Conservation (phyloP, 2,888 invertebrate species). For the Eustalomyia histrio region DNA sequence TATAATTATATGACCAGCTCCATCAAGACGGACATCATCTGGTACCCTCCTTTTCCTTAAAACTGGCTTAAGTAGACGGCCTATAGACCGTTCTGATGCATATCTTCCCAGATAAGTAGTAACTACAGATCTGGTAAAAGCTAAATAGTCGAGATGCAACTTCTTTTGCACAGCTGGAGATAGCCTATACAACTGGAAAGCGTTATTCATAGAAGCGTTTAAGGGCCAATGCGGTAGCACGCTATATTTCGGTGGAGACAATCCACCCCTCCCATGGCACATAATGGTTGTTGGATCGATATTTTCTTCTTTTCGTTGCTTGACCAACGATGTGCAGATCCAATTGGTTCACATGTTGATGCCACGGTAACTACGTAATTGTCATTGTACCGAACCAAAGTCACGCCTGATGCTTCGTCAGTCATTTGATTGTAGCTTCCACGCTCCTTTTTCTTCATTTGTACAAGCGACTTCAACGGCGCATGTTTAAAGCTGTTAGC, state of each 20-base stretch:
- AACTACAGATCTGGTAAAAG: background rate
- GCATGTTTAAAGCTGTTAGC: conserved; percentile 21
- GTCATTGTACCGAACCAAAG: conserved; percentile 29
- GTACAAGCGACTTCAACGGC: conserved; percentile 5
- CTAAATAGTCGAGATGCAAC: background rate
- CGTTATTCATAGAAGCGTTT: conserved; percentile 3
- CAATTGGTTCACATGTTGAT: conserved; percentile 21
- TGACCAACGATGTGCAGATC: background rate
- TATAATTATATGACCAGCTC: background rate
- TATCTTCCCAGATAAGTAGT: conserved; percentile 2
- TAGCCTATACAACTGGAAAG: background rate
- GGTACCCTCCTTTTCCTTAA: background rate
- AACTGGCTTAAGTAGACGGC: too few relatives aligned
- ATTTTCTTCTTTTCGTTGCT: background rate
- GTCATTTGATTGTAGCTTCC: conserved; percentile 4
- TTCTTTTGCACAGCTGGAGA: background rate
- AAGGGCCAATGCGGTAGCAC: background rate
- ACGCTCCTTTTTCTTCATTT: conserved; percentile 34
- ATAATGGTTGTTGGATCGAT: too few relatives aligned
- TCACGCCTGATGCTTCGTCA: conserved; percentile 13
- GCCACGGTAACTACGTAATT: conserved; percentile 33
- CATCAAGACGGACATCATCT: background rate
- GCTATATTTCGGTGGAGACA: too few relatives aligned
- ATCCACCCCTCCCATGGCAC: too few relatives aligned
- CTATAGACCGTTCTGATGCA: too few relatives aligned